These are phyloP conservation scores for Oligia latruncula DNA, from an alignment of 2,888 invertebrate genomes.

Conservation along the genomic window DNA sequence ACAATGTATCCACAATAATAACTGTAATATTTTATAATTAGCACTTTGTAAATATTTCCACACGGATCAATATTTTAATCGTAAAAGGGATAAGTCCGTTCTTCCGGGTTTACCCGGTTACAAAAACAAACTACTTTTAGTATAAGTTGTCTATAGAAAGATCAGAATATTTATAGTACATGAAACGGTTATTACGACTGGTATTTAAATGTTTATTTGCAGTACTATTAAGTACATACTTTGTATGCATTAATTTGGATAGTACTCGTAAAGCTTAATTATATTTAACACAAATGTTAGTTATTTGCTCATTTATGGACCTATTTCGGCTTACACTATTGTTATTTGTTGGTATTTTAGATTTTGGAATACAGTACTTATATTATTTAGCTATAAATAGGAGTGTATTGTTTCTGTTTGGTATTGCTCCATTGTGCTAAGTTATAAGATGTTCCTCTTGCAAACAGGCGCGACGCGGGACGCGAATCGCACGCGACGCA, in stretches of 20 bases:
- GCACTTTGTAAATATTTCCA: background rate
- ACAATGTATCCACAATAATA: background rate
- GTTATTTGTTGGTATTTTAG: conserved; percentile 29
- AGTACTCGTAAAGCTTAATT: conserved; percentile 46
- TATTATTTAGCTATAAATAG: conserved; percentile 11
- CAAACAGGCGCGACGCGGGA: too few species aligned
- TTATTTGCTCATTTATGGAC: conserved; percentile 39
- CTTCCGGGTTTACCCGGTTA: conserved; percentile 34
- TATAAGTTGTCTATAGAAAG: conserved; percentile 37
- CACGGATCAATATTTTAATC: conserved; percentile 8
- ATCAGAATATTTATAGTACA: conserved; percentile 23
- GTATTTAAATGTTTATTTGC: conserved; percentile 43
- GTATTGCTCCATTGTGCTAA: background rate
- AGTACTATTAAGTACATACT: conserved; percentile 21
- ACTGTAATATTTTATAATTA: conserved; percentile 5
- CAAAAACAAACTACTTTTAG: conserved; percentile 31
- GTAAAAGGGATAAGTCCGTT: background rate
- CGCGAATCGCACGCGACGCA: too few species aligned
- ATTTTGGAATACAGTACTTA: conserved; percentile 28
- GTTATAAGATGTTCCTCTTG: background rate
- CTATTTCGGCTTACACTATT: background rate
- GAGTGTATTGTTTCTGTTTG: conserved; percentile 24
- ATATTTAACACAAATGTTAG: conserved; percentile 46
- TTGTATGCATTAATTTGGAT: conserved; percentile 43
- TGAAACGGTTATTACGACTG: conserved; percentile 36